Evolutionary conservation across 2,888 invertebrate species (phyloP), one percentile per base, ranked within the genome.

Genomic region (Eledone cirrhosa): DNA sequence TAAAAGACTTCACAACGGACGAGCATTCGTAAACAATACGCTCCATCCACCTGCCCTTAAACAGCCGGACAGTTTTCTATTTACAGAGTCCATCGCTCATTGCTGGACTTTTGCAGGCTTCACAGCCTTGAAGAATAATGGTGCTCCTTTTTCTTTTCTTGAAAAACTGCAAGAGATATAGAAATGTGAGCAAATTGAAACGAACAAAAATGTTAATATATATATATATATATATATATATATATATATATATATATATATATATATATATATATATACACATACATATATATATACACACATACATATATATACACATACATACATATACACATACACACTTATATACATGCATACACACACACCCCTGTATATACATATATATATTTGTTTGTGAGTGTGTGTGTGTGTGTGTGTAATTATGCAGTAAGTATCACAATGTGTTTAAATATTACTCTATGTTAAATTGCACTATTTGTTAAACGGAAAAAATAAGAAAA

Each of bases 41-140:
- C 72, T 72, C 72, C 72, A 72, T 72, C 72, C 72, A 72, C 41
- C 72, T 41, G 41, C 22, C 72, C 24, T n/a, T 72, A 41, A 72
- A 29, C 41, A 41, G 41, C 41, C 11, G 41, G 41, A 41, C 41
- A 41, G 41, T 24, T 72, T 31, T 72, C 72, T 72, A 72, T 31
- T 33, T 41, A 11, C 13, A 31, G 72, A 72, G 31, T 72, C 72
- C 72, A 72, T 72, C 33, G 31, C 72, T 72, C 72, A 72, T 72
- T 31, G 33, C 41, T 41, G 31, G 72, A 14, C 72, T 29, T 11
- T 11, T n/a, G n/a, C 29, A 13, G 31, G 33, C 19, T 72, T n/a
- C 24, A 72, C 72, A 31, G 41, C 33, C 33, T 31, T n/a, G 72
- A n/a, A 41, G 31, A 27, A 29, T 72, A 13, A 41, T 24, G 7